Conservation (phyloP, 2,888 invertebrate species). For the Lamproptera curius region DNA sequence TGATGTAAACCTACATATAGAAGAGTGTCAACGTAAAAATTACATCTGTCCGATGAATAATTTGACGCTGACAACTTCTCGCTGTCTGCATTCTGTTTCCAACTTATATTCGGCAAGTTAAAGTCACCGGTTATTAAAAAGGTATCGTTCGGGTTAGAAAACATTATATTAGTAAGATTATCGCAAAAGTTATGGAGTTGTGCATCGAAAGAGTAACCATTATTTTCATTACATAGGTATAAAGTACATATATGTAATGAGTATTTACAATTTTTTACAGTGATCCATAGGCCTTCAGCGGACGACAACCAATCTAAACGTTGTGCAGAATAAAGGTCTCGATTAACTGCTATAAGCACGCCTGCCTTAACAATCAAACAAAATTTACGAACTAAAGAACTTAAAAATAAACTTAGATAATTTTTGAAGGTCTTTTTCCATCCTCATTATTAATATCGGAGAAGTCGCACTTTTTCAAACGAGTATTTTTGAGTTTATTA, state of each 20-base stretch:
- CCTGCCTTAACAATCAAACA: neutral
- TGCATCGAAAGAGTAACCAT: no score
- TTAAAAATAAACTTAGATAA: neutral
- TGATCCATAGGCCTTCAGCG: neutral
- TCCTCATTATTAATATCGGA: neutral
- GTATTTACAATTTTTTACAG: neutral
- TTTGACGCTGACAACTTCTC: no score
- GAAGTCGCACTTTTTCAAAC: neutral
- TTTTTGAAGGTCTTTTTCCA: neutral
- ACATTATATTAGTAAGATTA: no score
- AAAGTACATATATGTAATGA: neutral
- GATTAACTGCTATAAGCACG: neutral
- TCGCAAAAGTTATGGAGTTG: no score
- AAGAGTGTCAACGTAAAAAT: no score
- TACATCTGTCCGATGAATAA: no score
- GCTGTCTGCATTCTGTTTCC: no score
- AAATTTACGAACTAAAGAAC: neutral
- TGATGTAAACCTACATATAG: no score
- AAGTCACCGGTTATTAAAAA: no score
- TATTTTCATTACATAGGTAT: neutral
- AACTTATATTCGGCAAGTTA: no score
- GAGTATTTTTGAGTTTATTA: neutral
- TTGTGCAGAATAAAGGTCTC: neutral
- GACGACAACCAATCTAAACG: no score
- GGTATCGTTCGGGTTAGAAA: no score